These are phyloP conservation scores for Polyploca ridens DNA, from an alignment of 2,888 invertebrate species.

Conservation along the genomic window DNA sequence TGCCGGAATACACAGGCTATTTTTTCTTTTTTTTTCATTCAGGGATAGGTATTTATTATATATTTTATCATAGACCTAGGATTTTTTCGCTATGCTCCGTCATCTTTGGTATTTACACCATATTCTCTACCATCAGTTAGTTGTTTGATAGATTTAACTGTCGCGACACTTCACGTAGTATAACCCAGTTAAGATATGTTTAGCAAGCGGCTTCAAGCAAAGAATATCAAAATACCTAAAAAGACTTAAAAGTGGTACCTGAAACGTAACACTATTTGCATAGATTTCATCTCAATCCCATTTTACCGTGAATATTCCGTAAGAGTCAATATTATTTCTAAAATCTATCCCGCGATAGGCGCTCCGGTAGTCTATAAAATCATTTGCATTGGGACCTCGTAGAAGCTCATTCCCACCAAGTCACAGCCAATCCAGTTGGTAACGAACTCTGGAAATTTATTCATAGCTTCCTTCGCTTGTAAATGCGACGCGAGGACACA, in stretches of 20 bases:
- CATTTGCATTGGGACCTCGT: constrained; percentile 56
- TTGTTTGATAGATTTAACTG: too few species aligned
- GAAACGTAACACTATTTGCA: not conserved
- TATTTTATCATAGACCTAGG: too few species aligned
- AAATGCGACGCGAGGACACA: constrained; percentile 64
- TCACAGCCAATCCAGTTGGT: constrained; percentile 63
- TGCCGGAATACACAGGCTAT: too few species aligned
- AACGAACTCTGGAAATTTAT: constrained; percentile 75
- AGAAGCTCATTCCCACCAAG: constrained; percentile 45
- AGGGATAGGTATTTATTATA: too few species aligned
- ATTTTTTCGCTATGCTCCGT: too few species aligned
- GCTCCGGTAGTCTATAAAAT: constrained; percentile 47
- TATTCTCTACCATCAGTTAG: too few species aligned
- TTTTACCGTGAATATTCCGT: not conserved
- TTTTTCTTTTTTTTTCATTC: too few species aligned
- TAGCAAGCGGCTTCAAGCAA: not conserved
- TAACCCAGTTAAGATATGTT: too few species aligned
- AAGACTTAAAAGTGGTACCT: not conserved
- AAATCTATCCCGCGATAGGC: constrained; percentile 31
- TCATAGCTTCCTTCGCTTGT: constrained; percentile 72
- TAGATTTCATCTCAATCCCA: constrained; percentile 3
- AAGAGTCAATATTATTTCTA: constrained; percentile 13
- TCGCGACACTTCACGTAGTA: too few species aligned
- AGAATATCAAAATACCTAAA: not conserved
- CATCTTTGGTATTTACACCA: too few species aligned